Base-by-base conservation (phyloP, 2,113 vertebrate species). In the Xerus inauris region DNA sequence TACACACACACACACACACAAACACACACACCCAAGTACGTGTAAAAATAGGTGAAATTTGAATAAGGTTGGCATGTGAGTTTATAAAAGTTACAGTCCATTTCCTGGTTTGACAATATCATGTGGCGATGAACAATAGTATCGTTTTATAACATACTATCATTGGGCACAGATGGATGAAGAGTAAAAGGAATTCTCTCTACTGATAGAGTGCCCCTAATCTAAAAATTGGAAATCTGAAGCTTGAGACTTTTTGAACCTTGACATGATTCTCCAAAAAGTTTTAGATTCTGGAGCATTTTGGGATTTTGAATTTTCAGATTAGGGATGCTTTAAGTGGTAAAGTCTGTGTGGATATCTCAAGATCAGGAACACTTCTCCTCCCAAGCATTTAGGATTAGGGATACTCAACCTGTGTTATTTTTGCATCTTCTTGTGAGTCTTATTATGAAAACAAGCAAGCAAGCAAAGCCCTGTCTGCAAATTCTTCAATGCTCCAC, bases 81-180 rank as follows among this genome's bases (percentile, higher is more conserved):
- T 83, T 65, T n/a, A 24, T 45, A 16, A 79, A 11, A 38, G 8
- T n/a, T 22, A 16, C 4, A 20, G 40, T 75, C 13, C 8, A 2
- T 26, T 79, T 65, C 54, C 72, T 49, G 17, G 17, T 83, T 62
- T 67, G 54, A 80, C 13, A 42, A 6, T 38, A 7, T 5, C 4
- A 28, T 20, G 2, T 54, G 38, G 45, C 26, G 26, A 17, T 11
- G 16, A 45, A 8, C 3, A 13, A 26, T 9, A 26, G 20, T 16
- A 35, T 26, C 20, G 3, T 49, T 24, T 28, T 22, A 35, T 35
- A 35, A 0, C 1, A 17, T 8, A 6, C 1, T 35, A 38, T 35
- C 76, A 4, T 2, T 38, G 64, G 73, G 28, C 40, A 26, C 51
- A 62, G 71, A 64, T 35, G 67, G 7, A 13, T 45, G 30, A 49